Evolutionary conservation across 2,113 vertebrate genomes (phyloP), one percentile per base, ranked within the genome.

Genomic region (Brevimyrus niger): DNA sequence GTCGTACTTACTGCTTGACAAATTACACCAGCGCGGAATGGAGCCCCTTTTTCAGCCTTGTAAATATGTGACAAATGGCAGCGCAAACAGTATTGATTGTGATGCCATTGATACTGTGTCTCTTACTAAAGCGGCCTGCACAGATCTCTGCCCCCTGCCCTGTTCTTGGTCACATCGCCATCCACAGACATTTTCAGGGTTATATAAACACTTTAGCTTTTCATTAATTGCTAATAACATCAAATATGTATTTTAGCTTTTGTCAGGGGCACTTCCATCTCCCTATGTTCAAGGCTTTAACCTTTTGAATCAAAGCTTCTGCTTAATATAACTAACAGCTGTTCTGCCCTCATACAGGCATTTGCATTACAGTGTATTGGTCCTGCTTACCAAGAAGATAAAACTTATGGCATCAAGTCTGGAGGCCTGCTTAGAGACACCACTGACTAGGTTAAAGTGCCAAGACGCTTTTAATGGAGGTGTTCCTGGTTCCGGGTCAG

Each of bases 51-150:
- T 96, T 97, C 97, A 97, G 96, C 96, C 97, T 98, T 98, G 98
- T 98, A 98, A 99, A 98, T 97, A 98, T 97, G 97, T 98, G 98
- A 98, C 97, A 98, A 98, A 98, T 98, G 97, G 97, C 96, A 94
- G 97, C 95, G 96, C 96, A 97, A 96, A 96, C 97, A 97, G 97
- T 98, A 98, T 98, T 97, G 97, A 98, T 98, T 98, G 96, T 96
- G 97, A 98, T 98, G 97, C 97, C 96, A 96, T 95, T 95, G 97
- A 96, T 97, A 96, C 97, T 96, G 96, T 97, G 96, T 97, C 97
- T 97, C 97, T 97, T 95, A 96, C 96, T 96, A 95, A 96, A 94
- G 94, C 94, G 15, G 11, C 27, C n/a, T 15, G 19, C 31, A 11
- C 17, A 44, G 27, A 53, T 35, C 31, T 53, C 50, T 50, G 84